phyloP scores from a whole-genome alignment of 2,888 invertebrate species.

The Hirtodrosophila confusa region DNA sequence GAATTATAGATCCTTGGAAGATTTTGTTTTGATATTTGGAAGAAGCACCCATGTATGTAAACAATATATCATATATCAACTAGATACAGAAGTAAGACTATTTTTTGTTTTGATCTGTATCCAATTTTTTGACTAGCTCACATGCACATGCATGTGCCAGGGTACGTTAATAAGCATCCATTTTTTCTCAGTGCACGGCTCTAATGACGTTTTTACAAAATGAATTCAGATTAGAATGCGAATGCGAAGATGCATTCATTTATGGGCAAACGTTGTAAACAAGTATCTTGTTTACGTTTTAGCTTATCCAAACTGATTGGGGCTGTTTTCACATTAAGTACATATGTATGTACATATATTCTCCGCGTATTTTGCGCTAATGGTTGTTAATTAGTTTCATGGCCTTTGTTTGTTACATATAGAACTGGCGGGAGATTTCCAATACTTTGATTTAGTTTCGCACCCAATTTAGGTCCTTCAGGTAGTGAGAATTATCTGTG shows the following conservation, averaged over 20 bases:
- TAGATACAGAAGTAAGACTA: no score
- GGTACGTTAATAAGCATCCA: not conserved
- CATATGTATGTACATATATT: constrained; percentile 2
- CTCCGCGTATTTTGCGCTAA: constrained; percentile 28
- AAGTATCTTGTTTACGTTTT: constrained; percentile 52
- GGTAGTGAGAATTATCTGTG: constrained; percentile 17
- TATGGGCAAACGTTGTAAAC: constrained; percentile 50
- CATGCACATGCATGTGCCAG: no score
- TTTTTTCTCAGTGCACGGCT: constrained; percentile 39
- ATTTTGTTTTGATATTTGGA: no score
- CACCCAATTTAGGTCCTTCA: constrained; percentile 12
- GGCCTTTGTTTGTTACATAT: constrained; percentile 24
- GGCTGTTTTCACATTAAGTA: constrained; percentile 9
- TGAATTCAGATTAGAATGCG: constrained; percentile 30
- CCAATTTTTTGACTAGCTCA: no score
- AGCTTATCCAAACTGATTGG: constrained; percentile 22
- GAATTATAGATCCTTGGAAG: no score
- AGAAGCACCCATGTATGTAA: no score
- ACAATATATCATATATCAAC: no score
- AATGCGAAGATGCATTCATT: constrained; percentile 29
- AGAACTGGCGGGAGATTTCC: not conserved
- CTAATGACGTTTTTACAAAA: constrained; percentile 13
- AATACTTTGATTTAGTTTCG: not conserved
- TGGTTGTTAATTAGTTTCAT: constrained; percentile 41
- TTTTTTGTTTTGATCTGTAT: no score